These are phyloP conservation scores for Acleris literana DNA, from an alignment of 2,888 invertebrate genomes.

Conservation along the genomic window DNA sequence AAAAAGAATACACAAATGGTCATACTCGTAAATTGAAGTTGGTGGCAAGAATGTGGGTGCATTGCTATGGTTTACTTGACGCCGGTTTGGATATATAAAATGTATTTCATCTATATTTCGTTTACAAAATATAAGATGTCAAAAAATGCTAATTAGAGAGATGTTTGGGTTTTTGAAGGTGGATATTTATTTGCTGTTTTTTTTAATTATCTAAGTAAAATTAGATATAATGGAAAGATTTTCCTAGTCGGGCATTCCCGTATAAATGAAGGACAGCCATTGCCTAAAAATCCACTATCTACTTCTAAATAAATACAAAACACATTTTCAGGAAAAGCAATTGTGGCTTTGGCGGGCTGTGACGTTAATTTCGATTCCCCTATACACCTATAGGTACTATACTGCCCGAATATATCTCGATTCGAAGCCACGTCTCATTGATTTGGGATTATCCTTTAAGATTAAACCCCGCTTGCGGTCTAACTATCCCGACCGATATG, in stretches of 20 bases:
- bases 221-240: neutral
- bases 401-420: conserved; percentile 29
- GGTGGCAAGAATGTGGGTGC: too few relatives aligned
- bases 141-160: too few relatives aligned
- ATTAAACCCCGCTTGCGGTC: conserved; percentile 61
- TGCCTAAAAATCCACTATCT: too few relatives aligned
- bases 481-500: conserved; percentile 50
- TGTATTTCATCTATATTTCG: too few relatives aligned
- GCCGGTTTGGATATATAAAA: too few relatives aligned
- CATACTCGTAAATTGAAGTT: too few relatives aligned
- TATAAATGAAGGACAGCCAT: too few relatives aligned
- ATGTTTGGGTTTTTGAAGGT: neutral
- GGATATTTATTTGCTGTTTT: neutral
- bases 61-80: too few relatives aligned
- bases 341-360: conserved; percentile 8
- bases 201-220: neutral
- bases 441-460: conserved; percentile 45
- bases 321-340: conserved; percentile 22
- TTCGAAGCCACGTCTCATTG: conserved; percentile 43
- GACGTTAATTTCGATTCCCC: conserved; percentile 32
- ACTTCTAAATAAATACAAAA: conserved; percentile 14
- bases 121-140: too few relatives aligned
- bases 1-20: too few relatives aligned
- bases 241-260: too few relatives aligned
- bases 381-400: conserved; percentile 5